Percentiles rank a stretch among this genome's conserved stretches.
These are phyloP conservation scores for Cryptocephalus primarius DNA, from an alignment of 2,888 invertebrate species.

Conservation along the genomic window DNA sequence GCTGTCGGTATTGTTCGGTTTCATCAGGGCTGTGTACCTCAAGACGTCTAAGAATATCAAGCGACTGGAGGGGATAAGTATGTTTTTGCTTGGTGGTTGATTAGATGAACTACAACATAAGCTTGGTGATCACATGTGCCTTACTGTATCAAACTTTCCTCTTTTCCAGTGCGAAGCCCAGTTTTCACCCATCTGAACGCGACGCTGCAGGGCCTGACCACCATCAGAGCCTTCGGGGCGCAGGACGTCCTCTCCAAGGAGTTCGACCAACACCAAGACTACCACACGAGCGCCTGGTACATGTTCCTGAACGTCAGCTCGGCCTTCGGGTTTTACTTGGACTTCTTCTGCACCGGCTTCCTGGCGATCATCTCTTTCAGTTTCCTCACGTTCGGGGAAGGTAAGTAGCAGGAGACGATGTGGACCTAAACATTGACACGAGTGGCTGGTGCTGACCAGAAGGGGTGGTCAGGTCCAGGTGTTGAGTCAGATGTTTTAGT, in stretches of 20 bases:
- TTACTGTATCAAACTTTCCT: background rate
- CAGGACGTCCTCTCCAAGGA: slow-evolving; percentile 48
- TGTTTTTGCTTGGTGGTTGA: slow-evolving; percentile 32
- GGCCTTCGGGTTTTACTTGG: slow-evolving; percentile 52
- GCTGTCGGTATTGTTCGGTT: slow-evolving; percentile 48
- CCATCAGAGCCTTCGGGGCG: slow-evolving; percentile 64
- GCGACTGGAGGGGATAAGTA: slow-evolving; percentile 67
- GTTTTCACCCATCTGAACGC: slow-evolving; percentile 71
- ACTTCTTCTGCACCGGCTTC: slow-evolving; percentile 50
- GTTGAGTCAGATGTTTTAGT: background rate
- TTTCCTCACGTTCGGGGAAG: slow-evolving; percentile 35
- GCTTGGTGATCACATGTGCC: too few species aligned
- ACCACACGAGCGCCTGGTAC: slow-evolving; percentile 54
- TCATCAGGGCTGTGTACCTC: slow-evolving; percentile 63
- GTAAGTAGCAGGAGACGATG: slow-evolving; percentile 2
- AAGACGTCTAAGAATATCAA: slow-evolving; percentile 71
- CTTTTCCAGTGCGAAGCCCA: slow-evolving; percentile 60
- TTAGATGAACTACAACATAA: too few species aligned
- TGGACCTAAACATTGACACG: too few species aligned
- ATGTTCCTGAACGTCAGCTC: slow-evolving; percentile 49
- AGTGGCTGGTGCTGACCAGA: too few species aligned
- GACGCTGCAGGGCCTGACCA: slow-evolving; percentile 63
- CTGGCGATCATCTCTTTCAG: slow-evolving; percentile 52
- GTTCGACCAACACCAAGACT: slow-evolving; percentile 44
- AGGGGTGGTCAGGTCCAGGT: too few species aligned